Evolutionary conservation across 2,888 invertebrate genomes (phyloP).

Genomic region (Hypena proboscidalis): DNA sequence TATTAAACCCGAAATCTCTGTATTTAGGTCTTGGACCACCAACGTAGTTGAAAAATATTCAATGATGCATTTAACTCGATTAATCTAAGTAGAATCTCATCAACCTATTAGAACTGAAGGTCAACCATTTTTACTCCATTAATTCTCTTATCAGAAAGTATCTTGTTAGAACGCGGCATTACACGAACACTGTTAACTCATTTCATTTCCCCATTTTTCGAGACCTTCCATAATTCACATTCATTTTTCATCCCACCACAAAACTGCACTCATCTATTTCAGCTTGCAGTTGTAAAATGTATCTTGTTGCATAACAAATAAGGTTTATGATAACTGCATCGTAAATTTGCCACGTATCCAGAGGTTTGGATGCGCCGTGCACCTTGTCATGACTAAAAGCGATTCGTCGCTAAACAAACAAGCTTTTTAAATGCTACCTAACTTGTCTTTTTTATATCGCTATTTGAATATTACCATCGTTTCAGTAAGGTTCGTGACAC

Average conservation of each 20-base stretch:
- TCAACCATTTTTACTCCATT: conserved; percentile 17
- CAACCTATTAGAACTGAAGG: conserved; percentile 22
- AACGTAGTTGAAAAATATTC: conserved; percentile 1
- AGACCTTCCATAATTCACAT: conserved; percentile 56
- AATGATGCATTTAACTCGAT: conserved; percentile 6
- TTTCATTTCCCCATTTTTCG: conserved; percentile 52
- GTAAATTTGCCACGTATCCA: conserved; percentile 50
- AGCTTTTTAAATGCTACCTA: conserved; percentile 85
- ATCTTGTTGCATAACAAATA: conserved; percentile 38
- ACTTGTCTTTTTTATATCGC: conserved; percentile 85
- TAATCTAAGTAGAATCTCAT: conserved; percentile 19
- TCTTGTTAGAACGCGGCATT: conserved; percentile 35
- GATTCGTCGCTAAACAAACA: conserved; percentile 84
- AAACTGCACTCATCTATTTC: conserved; percentile 38
- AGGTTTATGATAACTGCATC: conserved; percentile 42
- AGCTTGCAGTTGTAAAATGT: conserved; percentile 32
- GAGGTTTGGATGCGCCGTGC: conserved; percentile 67
- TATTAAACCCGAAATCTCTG: no score
- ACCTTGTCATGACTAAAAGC: conserved; percentile 79
- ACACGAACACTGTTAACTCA: conserved; percentile 40
- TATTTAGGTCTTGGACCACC: no score
- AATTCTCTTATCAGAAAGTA: conserved; percentile 40
- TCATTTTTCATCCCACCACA: conserved; percentile 55
- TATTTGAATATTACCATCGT: conserved; percentile 85
- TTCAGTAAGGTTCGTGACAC: conserved; percentile 81